Evolutionary conservation across 2,113 vertebrate species (phyloP).

Genomic region (Peromyscus leucopus): DNA sequence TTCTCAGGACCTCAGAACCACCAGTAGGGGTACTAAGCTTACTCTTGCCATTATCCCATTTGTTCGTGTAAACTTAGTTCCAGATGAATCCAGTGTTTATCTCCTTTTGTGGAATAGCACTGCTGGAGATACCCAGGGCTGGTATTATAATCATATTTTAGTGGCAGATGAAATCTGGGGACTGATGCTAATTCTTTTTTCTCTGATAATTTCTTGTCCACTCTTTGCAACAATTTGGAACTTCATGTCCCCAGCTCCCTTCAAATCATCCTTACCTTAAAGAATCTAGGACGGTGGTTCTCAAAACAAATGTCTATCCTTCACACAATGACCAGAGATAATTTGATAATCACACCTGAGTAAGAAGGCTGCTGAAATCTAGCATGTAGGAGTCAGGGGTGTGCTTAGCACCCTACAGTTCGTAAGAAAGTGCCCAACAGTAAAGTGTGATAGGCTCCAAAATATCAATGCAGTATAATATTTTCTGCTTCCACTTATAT

Average conservation of each 20-base stretch:
- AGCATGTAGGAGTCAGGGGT: background rate
- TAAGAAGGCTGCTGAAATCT: background rate
- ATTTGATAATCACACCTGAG: background rate
- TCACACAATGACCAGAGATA: background rate
- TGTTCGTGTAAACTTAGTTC: background rate
- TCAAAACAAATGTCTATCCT: background rate
- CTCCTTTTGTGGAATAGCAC: accelerated
- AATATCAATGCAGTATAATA: no score
- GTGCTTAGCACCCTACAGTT: accelerated
- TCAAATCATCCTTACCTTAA: background rate
- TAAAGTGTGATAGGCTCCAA: background rate
- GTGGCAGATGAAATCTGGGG: background rate
- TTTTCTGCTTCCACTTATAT: background rate
- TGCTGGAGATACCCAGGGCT: background rate
- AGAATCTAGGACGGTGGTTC: background rate
- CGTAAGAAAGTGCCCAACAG: background rate
- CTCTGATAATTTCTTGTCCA: background rate
- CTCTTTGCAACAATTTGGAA: background rate
- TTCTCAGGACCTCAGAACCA: background rate
- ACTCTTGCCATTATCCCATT: background rate
- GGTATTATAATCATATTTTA: background rate
- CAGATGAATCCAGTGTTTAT: background rate
- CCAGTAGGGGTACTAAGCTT: background rate
- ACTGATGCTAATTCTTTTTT: background rate
- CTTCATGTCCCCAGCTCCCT: background rate